phyloP scores from a whole-genome alignment of 2,113 vertebrate species.

The Pseudopipra pipra region DNA sequence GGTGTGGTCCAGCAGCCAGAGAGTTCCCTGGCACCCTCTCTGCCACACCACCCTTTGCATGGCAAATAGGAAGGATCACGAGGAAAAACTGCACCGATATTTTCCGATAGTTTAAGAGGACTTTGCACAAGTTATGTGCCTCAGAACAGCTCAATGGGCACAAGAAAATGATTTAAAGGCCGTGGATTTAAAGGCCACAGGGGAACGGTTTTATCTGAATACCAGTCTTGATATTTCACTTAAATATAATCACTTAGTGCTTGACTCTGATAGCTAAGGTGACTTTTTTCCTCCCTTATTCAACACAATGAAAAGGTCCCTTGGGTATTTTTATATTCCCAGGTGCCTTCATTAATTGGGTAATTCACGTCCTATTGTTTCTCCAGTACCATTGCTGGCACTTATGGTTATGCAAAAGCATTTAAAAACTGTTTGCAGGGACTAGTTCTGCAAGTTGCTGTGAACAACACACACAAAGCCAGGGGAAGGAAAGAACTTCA shows the following conservation, averaged over 20 bases:
- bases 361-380: neutral
- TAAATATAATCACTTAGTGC: neutral
- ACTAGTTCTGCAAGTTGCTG: neutral
- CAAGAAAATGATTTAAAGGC: slow-evolving; percentile 34
- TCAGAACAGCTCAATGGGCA: neutral
- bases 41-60: neutral
- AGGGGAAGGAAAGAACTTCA: neutral
- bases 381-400: neutral
- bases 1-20: neutral
- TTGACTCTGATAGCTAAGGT: slow-evolving; percentile 53
- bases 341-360: neutral
- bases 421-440: neutral
- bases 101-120: neutral
- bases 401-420: neutral
- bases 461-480: neutral
- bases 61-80: neutral
- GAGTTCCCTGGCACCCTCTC: neutral
- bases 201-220: slow-evolving; percentile 19
- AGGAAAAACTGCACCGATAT: neutral
- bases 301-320: neutral
- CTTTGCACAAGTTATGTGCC: neutral
- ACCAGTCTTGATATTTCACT: slow-evolving; percentile 39
- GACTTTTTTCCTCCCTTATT: slow-evolving; percentile 5
- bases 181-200: slow-evolving; percentile 5
- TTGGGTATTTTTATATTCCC: neutral